Conservation (phyloP, 2,888 invertebrate genomes). For the Eilema caniola region DNA sequence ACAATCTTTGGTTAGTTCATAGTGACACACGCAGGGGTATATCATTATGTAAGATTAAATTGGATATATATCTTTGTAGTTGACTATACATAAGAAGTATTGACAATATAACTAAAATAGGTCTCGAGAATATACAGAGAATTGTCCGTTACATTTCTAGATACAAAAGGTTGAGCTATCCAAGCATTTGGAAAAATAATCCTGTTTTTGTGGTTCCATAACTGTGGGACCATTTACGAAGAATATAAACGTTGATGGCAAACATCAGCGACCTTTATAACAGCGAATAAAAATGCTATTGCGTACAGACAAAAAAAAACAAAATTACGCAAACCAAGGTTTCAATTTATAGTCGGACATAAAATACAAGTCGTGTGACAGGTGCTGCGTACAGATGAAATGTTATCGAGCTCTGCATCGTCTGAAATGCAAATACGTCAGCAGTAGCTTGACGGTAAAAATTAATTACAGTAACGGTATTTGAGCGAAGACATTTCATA, state of each 20-base stretch:
- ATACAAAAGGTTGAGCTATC: neutral
- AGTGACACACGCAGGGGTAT: too few relatives aligned
- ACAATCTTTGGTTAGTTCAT: too few relatives aligned
- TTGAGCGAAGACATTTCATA: neutral
- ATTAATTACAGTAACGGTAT: neutral
- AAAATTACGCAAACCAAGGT: conserved; percentile 31
- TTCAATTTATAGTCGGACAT: conserved; percentile 42
- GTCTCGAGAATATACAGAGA: neutral
- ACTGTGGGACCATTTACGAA: neutral
- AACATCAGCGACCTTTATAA: neutral
- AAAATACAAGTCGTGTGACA: conserved; percentile 43
- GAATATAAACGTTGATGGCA: neutral
- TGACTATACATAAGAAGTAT: too few relatives aligned
- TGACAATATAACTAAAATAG: neutral
- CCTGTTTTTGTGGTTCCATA: neutral
- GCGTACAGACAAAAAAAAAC: conserved; percentile 18
- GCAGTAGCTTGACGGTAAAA: neutral
- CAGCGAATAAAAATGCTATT: conserved; percentile 15
- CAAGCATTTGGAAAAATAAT: neutral
- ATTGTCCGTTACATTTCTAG: neutral
- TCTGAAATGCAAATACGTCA: neutral
- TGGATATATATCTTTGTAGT: too few relatives aligned
- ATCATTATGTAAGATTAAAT: too few relatives aligned
- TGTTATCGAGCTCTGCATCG: neutral
- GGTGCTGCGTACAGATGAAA: conserved; percentile 27